phyloP scores from a whole-genome alignment of 2,888 invertebrate species.

The Laothoe populi region DNA sequence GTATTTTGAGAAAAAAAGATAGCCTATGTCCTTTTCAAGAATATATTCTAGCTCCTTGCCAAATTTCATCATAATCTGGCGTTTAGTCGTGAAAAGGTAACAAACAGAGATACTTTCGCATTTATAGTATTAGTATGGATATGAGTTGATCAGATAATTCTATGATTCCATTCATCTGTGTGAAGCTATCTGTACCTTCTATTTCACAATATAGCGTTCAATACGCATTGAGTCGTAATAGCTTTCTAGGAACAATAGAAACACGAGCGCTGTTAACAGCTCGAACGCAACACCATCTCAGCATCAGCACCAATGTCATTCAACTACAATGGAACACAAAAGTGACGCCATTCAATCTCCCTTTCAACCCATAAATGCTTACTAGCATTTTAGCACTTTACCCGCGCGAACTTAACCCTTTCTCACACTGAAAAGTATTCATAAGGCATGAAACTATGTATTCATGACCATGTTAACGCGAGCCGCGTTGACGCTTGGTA shows the following conservation, averaged over 20 bases:
- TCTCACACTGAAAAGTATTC: constrained; percentile 68
- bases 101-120: too few relatives aligned
- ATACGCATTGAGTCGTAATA: neutral
- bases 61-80: too few relatives aligned
- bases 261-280: constrained; percentile 5
- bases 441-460: constrained; percentile 65
- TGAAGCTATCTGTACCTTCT: neutral
- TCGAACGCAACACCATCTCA: constrained; percentile 22
- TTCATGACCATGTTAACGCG: constrained; percentile 48
- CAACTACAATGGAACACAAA: constrained; percentile 31
- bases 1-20: too few relatives aligned
- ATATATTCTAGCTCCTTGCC: too few relatives aligned
- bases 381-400: constrained; percentile 70
- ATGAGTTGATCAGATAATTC: too few relatives aligned
- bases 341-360: constrained; percentile 30
- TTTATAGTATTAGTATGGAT: too few relatives aligned
- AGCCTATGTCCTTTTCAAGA: too few relatives aligned
- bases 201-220: neutral
- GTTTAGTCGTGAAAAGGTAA: too few relatives aligned
- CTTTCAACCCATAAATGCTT: constrained; percentile 63
- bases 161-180: too few relatives aligned
- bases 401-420: constrained; percentile 64
- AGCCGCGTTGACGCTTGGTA: constrained; percentile 35
- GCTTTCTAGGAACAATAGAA: constrained; percentile 5
- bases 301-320: constrained; percentile 48